phyloP scores from a whole-genome alignment of 2,888 invertebrate genomes.

The Limenitis camilla region DNA sequence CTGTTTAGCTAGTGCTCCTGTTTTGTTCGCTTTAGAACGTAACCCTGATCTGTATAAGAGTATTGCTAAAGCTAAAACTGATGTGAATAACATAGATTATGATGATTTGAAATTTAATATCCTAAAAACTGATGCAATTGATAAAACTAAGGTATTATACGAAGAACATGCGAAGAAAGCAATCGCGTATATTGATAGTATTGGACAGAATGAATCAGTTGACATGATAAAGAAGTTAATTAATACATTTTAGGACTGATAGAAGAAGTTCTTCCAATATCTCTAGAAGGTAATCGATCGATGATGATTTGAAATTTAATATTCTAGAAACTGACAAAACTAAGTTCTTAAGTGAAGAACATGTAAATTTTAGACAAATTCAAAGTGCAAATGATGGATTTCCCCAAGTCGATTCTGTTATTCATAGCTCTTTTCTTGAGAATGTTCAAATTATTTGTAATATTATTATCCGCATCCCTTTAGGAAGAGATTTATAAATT shows the following conservation, averaged over 20 bases:
- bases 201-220: constrained; percentile 59
- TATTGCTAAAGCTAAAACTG: constrained; percentile 77
- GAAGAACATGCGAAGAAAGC: constrained; percentile 62
- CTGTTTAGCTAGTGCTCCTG: constrained; percentile 86
- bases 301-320: constrained; percentile 73
- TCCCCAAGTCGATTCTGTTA: no score
- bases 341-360: no score
- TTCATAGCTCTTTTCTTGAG: no score
- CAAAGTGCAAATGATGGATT: no score
- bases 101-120: constrained; percentile 72
- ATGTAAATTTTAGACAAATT: no score
- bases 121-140: constrained; percentile 60
- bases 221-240: constrained; percentile 61
- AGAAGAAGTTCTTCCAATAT: neutral
- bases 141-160: constrained; percentile 56
- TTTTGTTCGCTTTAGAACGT: constrained; percentile 86
- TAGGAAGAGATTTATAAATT: no score
- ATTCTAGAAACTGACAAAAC: constrained; percentile 64
- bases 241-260: constrained; percentile 9
- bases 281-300: neutral
- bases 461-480: no score
- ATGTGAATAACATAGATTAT: constrained; percentile 80
- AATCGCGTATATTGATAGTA: constrained; percentile 49
- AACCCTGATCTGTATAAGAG: constrained; percentile 80
- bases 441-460: no score